Evolutionary conservation across 2,113 vertebrate species (phyloP), one percentile per base, ranked within the genome.

Genomic region (Dicentrarchus labrax): DNA sequence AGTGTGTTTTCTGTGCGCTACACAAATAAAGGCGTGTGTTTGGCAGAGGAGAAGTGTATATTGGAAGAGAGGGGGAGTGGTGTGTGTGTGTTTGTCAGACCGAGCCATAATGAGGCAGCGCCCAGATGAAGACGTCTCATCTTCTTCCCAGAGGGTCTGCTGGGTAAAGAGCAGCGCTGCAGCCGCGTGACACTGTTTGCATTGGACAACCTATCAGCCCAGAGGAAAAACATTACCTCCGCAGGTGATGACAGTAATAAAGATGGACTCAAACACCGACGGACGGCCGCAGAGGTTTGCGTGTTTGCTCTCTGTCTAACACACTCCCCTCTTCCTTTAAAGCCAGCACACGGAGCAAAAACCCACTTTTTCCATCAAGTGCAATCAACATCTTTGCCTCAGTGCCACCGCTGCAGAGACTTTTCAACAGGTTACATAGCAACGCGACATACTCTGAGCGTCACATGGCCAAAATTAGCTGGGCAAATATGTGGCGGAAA

Each of bases 31-130:
- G 47, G 39, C 60, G 39, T 72, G 56, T 76, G 75, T 76, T 73
- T 83, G 64, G 51, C 43, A 72, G 38, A 56, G 59, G 30, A 17
- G n/a, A 36, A 57, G 76, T 72, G 54, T 85, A 47, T 67, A 81
- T 82, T 80, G 77, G 69, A 82, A 62, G 67, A 78, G 54, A 47
- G 74, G 60, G 66, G 86, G 75, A 74, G 78, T 19, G 50, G 36
- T 22, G 85, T 71, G 76, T 71, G 76, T 71, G 82, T 73, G 69
- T 86, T 69, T 86, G 87, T 88, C 53, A 88, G 78, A 86, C 12
- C 53, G 75, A 85, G 86, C 68, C 87, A 84, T 93, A 95, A 92
- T 86, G 91, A 94, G 86, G 80, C 78, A 72, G 87, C 36, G 45
- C 16, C 86, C 86, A 67, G 84, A 93, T 90, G 88, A 93, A 93